Base-by-base conservation (phyloP, 2,113 vertebrate genomes). In the Oryzias melastigma region DNA sequence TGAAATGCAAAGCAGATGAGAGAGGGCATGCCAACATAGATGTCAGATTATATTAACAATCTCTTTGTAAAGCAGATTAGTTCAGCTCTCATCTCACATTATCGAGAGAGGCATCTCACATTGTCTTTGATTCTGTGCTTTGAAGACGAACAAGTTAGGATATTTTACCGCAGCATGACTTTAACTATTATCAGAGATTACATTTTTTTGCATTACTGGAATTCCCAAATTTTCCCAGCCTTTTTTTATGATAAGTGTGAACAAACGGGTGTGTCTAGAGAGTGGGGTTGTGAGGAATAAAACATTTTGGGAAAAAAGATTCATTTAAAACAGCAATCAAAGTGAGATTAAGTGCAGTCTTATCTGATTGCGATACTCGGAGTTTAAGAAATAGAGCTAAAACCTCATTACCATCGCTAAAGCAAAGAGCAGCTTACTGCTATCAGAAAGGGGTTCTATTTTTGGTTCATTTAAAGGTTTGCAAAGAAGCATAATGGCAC, bases 51-150 rank as follows among this genome's bases (percentile, higher is more conserved):
- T 74, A 76, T 85, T 81, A 80, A 57, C 58, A 57, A 14, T 75
- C 67, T 58, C 71, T 85, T 79, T 81, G 67, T 75, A 72, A 47
- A 70, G 67, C 24, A 46, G 59, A 85, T 86, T 78, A 79, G 58
- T 80, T 78, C 68, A 71, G 49, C 58, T 63, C 67, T 56, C 54
- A 41, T 79, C 66, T 18, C 41, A 16, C n/a, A 17, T 63, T 81
- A 85, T 88, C 83, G 63, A 58, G 58, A 50, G 55, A 70, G 54
- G 66, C 73, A 86, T 89, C 85, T 77, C 51, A 71, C 77, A 72
- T 80, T 79, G 81, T 77, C 77, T 89, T 85, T 87, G 80, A 87
- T 85, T 84, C 52, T 58, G 75, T 64, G 87, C 81, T 88, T 87
- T 87, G 57, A 80, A 87, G 87, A 89, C 45, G 71, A 71, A 81